These are phyloP conservation scores for Myrmecobius fasciatus DNA, from an alignment of 2,113 vertebrate species.

Conservation along the genomic window DNA sequence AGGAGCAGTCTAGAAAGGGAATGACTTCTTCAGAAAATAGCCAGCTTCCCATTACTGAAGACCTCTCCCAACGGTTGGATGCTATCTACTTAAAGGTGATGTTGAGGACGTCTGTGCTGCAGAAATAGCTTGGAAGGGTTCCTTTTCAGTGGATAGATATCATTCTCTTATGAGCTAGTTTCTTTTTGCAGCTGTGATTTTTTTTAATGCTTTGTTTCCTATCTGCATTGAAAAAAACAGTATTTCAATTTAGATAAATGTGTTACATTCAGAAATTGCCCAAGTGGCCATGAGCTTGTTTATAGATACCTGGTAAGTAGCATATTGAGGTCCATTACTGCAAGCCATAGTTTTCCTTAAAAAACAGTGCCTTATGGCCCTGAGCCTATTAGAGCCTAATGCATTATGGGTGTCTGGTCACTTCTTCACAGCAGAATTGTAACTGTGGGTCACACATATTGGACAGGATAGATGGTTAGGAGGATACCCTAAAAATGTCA, in stretches of 20 bases:
- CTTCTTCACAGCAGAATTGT: not conserved
- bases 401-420: not conserved
- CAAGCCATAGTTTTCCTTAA: slow-evolving; percentile 38
- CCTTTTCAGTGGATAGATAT: not conserved
- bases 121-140: not conserved
- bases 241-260: not conserved
- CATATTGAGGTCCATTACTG: not conserved
- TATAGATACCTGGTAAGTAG: slow-evolving; percentile 9
- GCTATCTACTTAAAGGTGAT: not conserved
- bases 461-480: not conserved
- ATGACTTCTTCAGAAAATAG: not conserved
- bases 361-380: slow-evolving; percentile 36
- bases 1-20: not conserved
- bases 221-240: not conserved
- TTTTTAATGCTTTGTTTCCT: not conserved
- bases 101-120: not conserved
- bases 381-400: not conserved
- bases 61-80: not conserved
- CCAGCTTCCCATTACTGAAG: not conserved
- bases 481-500: not conserved
- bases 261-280: not conserved
- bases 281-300: not conserved
- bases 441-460: not conserved
- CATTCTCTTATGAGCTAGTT: not conserved
- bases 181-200: not conserved